These are phyloP conservation scores for Drosophila mayri DNA, from an alignment of 1,140 invertebrate genomes.

Conservation along the genomic window DNA sequence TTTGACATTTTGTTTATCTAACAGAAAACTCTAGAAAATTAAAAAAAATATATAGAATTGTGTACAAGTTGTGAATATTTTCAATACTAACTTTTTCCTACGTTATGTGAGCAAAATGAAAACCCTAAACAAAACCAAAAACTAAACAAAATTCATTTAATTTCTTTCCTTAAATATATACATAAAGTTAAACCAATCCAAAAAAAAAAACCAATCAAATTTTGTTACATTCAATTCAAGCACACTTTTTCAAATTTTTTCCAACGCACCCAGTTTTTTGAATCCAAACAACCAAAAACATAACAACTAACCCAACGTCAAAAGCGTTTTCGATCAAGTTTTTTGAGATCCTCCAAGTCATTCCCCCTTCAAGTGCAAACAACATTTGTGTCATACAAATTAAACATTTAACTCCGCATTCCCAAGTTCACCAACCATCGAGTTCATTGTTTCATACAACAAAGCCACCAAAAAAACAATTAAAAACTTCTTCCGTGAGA, in stretches of 20 bases:
- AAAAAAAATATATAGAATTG: slow-evolving; percentile 23
- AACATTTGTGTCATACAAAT: slow-evolving; percentile 33
- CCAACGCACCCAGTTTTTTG: slow-evolving; percentile 77
- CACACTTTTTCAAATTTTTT: slow-evolving; percentile 81
- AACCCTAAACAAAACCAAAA: slow-evolving; percentile 41
- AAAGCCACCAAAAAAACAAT: slow-evolving; percentile 35
- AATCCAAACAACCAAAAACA: slow-evolving; percentile 60
- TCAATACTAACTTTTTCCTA: slow-evolving; percentile 40
- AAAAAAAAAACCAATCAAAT: slow-evolving; percentile 46
- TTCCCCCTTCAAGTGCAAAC: slow-evolving; percentile 32
- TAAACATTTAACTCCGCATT: slow-evolving; percentile 21
- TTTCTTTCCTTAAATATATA: slow-evolving; percentile 51
- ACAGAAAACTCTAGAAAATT: slow-evolving; percentile 20
- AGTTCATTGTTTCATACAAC: slow-evolving; percentile 57
- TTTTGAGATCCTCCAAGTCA: slow-evolving; percentile 65
- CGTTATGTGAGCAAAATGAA: slow-evolving; percentile 53
- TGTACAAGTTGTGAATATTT: slow-evolving; percentile 64
- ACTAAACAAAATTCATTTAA: slow-evolving; percentile 76
- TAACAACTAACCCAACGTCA: slow-evolving; percentile 32
- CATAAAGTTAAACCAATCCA: slow-evolving; percentile 44
- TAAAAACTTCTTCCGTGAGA: slow-evolving; percentile 31
- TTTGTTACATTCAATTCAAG: slow-evolving; percentile 81
- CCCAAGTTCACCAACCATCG: slow-evolving; percentile 20
- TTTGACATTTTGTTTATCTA: slow-evolving; percentile 65
- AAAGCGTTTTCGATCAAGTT: slow-evolving; percentile 59